phyloP scores from a whole-genome alignment of 2,113 vertebrate genomes.

The Otis tarda region DNA sequence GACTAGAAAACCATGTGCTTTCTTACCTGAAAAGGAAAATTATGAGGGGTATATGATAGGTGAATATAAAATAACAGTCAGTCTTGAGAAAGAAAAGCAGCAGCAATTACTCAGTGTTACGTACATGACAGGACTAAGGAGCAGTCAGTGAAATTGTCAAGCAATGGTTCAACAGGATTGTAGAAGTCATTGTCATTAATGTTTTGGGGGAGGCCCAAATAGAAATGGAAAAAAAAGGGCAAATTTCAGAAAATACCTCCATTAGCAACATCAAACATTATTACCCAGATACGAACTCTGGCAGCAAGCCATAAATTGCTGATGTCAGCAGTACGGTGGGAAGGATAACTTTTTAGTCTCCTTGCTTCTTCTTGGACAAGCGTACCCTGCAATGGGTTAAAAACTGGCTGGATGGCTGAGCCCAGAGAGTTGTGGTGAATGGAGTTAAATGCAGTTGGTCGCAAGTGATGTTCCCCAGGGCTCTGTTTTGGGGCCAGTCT shows the following conservation, averaged over 20 bases:
- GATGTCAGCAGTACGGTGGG: neutral
- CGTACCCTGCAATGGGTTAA: no score
- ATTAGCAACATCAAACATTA: neutral
- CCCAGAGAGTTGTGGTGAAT: no score
- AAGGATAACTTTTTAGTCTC: neutral
- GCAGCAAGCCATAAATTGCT: neutral
- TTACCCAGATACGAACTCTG: neutral
- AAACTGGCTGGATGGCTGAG: no score
- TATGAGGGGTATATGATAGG: neutral
- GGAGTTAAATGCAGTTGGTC: no score
- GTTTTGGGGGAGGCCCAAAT: neutral
- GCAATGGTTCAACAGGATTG: neutral
- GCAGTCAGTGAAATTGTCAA: neutral
- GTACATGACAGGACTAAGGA: neutral
- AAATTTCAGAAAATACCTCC: neutral
- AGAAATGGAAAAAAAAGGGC: neutral
- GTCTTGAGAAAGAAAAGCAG: neutral
- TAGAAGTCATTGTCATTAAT: neutral
- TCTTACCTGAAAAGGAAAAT: neutral
- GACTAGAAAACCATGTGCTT: neutral
- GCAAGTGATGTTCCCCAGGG: no score
- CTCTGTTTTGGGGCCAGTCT: no score
- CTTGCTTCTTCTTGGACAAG: neutral
- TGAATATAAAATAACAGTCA: neutral
- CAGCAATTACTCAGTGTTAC: neutral